Evolutionary conservation across 2,888 invertebrate genomes (phyloP).

Genomic region (Clunio marinus): DNA sequence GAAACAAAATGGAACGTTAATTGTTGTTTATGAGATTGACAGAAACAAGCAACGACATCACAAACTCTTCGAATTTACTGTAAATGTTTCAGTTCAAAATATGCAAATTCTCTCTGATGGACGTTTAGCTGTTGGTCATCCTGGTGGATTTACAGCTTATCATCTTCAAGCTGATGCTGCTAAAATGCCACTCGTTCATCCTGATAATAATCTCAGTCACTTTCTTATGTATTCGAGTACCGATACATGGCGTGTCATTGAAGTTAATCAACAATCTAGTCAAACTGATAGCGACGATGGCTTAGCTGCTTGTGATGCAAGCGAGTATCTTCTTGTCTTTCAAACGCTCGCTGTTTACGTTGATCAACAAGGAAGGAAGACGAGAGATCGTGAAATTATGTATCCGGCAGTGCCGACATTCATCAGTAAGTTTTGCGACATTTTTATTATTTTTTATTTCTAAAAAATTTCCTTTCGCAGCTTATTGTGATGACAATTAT

Average conservation of each 20-base stretch:
- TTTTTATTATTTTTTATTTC: background rate
- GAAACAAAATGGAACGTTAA: slow-evolving; percentile 59
- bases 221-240: slow-evolving; percentile 78
- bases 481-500: slow-evolving; percentile 75
- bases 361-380: slow-evolving; percentile 75
- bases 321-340: slow-evolving; percentile 72
- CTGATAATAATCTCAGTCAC: slow-evolving; percentile 76
- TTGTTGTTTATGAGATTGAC: slow-evolving; percentile 85
- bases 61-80: slow-evolving; percentile 74
- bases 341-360: slow-evolving; percentile 82
- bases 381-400: slow-evolving; percentile 86
- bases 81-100: slow-evolving; percentile 71
- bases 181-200: slow-evolving; percentile 70
- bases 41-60: slow-evolving; percentile 77
- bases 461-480: slow-evolving; percentile 51
- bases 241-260: slow-evolving; percentile 44
- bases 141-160: slow-evolving; percentile 82
- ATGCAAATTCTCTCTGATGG: slow-evolving; percentile 56
- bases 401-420: slow-evolving; percentile 83
- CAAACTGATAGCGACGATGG: slow-evolving; percentile 65
- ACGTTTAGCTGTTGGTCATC: slow-evolving; percentile 78
- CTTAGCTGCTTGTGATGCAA: slow-evolving; percentile 52
- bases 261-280: slow-evolving; percentile 45
- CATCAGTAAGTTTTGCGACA: slow-evolving; percentile 60
- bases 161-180: slow-evolving; percentile 72